Conservation (phyloP, 2,888 invertebrate genomes). For the Pseudanteris insignis region DNA sequence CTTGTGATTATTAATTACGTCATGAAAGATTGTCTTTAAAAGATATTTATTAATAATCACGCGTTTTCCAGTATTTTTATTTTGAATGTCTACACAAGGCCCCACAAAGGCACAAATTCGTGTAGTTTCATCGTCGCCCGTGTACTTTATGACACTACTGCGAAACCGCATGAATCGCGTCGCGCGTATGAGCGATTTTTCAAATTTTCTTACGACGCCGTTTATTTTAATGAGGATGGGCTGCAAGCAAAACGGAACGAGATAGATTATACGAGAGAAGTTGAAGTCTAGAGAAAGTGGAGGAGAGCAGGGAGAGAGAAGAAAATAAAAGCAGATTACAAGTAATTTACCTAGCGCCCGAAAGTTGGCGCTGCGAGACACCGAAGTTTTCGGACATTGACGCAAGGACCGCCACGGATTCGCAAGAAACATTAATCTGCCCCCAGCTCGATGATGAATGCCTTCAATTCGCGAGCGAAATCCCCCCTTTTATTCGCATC, state of each 20-base stretch:
- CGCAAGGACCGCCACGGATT: conserved; percentile 8
- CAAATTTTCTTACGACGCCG: conserved; percentile 13
- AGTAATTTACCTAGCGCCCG: conserved; percentile 26
- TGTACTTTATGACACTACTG: conserved; percentile 6
- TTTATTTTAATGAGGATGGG: no score
- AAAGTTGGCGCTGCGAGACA: conserved; percentile 22
- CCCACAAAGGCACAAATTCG: no score
- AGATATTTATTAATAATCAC: no score
- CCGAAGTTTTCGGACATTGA: conserved; percentile 24
- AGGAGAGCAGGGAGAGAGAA: background rate
- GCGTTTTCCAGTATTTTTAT: no score
- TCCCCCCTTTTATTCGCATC: conserved; percentile 23
- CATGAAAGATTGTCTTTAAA: no score
- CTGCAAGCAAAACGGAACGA: conserved; percentile 6
- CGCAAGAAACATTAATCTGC: conserved; percentile 26
- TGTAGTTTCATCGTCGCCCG: no score
- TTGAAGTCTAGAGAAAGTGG: background rate
- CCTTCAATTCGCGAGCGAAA: conserved; percentile 20
- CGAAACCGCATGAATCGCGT: conserved; percentile 16
- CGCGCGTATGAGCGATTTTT: conserved; percentile 22
- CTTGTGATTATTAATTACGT: no score
- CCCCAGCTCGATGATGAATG: conserved; percentile 21
- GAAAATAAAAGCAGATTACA: conserved; percentile 19
- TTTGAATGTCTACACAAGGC: no score
- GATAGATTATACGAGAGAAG: background rate